phyloP scores from a whole-genome alignment of 2,797 vertebrate species.

The Trichosurus vulpecula region DNA sequence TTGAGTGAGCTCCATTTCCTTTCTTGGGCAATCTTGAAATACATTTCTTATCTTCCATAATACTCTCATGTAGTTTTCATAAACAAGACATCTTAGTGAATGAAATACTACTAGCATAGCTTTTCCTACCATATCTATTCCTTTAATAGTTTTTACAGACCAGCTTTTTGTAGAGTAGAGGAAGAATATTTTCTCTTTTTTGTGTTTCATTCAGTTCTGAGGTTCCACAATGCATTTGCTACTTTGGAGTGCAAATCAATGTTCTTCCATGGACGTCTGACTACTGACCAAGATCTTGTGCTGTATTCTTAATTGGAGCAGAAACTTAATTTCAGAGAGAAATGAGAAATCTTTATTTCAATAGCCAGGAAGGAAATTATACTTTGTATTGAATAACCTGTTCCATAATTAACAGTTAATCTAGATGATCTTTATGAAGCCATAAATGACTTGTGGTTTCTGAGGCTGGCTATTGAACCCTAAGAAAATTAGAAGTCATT shows the following conservation, averaged over 20 bases:
- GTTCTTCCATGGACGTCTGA: background rate
- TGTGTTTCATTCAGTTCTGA: constrained; percentile 45
- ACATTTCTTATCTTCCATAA: constrained; percentile 50
- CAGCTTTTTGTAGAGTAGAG: constrained; percentile 44
- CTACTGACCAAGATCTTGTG: constrained; percentile 13
- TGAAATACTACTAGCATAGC: constrained; percentile 49
- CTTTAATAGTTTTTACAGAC: constrained; percentile 44
- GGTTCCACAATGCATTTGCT: constrained; percentile 41
- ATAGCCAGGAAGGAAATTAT: constrained; percentile 31
- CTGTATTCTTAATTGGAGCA: constrained; percentile 49
- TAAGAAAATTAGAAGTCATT: background rate
- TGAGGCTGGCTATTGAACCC: background rate
- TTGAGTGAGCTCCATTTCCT: constrained; percentile 44
- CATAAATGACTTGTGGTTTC: background rate
- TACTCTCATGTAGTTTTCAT: constrained; percentile 37
- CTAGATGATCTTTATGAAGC: background rate
- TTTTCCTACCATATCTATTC: constrained; percentile 47
- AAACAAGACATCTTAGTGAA: constrained; percentile 50
- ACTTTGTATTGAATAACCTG: constrained; percentile 18
- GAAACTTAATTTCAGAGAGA: constrained; percentile 44
- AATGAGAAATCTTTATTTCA: constrained; percentile 45
- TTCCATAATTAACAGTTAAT: constrained; percentile 27
- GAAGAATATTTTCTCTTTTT: constrained; percentile 1
- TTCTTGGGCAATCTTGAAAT: constrained; percentile 48
- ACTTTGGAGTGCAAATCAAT: constrained; percentile 30